Conservation (phyloP, 2,797 vertebrate species). For the Gephyroberyx darwinii region DNA sequence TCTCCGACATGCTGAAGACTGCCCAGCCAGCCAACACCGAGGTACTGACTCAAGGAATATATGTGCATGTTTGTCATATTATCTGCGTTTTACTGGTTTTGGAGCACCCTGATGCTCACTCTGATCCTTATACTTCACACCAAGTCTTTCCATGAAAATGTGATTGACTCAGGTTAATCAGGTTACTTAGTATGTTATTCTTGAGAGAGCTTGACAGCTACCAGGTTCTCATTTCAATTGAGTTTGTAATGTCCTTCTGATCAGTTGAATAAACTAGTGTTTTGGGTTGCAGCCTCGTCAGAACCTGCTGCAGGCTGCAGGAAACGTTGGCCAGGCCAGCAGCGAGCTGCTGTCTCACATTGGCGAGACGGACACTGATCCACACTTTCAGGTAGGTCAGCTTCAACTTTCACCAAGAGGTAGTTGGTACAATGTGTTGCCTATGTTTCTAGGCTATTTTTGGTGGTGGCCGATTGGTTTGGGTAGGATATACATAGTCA, state of each 20-base stretch:
- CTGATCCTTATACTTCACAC: no score
- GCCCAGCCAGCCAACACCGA: conserved; percentile 93
- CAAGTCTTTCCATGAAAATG: no score
- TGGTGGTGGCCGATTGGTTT: conserved; percentile 40
- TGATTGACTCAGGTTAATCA: no score
- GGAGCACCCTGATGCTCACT: no score
- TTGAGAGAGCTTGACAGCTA: no score
- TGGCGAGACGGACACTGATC: conserved; percentile 93
- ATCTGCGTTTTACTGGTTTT: background rate
- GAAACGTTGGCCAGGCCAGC: conserved; percentile 94
- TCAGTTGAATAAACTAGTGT: background rate
- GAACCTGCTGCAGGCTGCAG: conserved; percentile 94
- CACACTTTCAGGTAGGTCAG: conserved; percentile 93
- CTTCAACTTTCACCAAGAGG: background rate
- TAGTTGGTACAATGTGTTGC: background rate
- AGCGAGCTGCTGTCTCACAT: conserved; percentile 97
- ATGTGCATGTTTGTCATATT: background rate
- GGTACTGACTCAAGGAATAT: conserved; percentile 72
- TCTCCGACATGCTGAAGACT: conserved; percentile 94
- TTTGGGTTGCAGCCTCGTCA: conserved; percentile 88
- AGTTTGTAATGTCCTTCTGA: no score
- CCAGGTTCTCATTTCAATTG: no score
- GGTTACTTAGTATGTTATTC: no score
- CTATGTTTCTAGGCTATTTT: conserved; percentile 18
- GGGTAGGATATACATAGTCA: no score